Evolutionary conservation across 2,113 vertebrate species (phyloP).

Genomic region (Paraplagusia blochii): DNA sequence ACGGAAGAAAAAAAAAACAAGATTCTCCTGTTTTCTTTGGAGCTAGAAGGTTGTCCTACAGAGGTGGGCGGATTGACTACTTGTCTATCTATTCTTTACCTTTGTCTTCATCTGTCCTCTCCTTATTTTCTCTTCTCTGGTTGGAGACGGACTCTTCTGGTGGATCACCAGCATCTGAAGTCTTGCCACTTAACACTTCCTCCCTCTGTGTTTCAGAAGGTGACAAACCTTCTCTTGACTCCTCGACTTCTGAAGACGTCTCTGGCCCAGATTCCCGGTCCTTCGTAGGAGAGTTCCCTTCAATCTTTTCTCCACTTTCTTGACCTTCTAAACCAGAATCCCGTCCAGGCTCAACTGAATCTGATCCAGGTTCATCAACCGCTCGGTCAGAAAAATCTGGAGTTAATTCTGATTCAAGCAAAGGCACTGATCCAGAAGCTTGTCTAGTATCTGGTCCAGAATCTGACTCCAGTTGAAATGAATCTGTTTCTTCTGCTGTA

Average conservation of each 20-base stretch:
- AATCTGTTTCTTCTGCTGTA: conserved; percentile 19
- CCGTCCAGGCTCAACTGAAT: conserved; percentile 10
- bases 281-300: conserved; percentile 5
- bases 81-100: too few relatives aligned
- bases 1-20: too few relatives aligned
- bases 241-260: background rate
- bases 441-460: background rate
- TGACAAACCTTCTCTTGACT: conserved; percentile 8
- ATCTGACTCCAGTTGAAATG: conserved; percentile 8
- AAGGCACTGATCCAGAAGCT: conserved; percentile 1
- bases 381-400: conserved; percentile 8
- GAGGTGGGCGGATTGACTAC: too few relatives aligned
- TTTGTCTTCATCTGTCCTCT: conserved; percentile 7
- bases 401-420: conserved; percentile 1
- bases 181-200: conserved; percentile 1
- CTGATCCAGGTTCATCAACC: conserved; percentile 4
- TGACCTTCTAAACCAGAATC: conserved; percentile 7
- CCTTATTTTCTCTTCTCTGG: conserved; percentile 19
- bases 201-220: background rate
- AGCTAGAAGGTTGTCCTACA: too few relatives aligned
- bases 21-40: too few relatives aligned
- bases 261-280: conserved; percentile 7
- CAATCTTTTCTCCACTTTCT: conserved; percentile 3
- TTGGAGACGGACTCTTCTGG: conserved; percentile 7
- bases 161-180: conserved; percentile 1